Conservation (phyloP, 2,888 invertebrate species). For the Sphinx pinastri region DNA sequence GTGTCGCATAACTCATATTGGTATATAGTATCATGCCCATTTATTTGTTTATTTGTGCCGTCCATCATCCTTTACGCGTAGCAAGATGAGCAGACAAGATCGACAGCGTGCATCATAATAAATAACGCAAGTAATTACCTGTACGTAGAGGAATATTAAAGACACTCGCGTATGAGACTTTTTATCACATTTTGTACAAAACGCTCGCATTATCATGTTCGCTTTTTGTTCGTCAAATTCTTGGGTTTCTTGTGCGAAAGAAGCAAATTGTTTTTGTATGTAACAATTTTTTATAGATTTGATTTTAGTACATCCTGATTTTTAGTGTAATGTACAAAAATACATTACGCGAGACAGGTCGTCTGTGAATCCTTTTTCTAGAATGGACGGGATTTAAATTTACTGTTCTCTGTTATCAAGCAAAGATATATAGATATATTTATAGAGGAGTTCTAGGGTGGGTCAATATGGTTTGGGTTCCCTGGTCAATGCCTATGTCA, state of each 20-base stretch:
- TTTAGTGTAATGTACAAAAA: neutral
- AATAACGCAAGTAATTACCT: slow-evolving; percentile 1
- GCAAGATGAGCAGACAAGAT: neutral
- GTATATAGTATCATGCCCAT: neutral
- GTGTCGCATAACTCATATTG: no score
- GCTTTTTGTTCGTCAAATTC: neutral
- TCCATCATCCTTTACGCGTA: neutral
- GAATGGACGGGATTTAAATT: no score
- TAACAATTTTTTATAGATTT: neutral
- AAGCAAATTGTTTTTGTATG: neutral
- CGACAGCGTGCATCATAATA: neutral
- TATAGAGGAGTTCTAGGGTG: no score
- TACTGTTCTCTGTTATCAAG: no score
- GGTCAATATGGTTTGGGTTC: no score
- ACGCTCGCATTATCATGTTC: neutral
- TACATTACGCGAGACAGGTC: neutral
- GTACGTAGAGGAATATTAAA: neutral
- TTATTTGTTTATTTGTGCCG: neutral
- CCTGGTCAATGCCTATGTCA: no score
- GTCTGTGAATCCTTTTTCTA: no score
- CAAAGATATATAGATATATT: no score
- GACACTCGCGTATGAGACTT: neutral
- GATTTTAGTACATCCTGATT: neutral
- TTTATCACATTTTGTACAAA: neutral
- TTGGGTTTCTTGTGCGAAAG: neutral